phyloP scores from a whole-genome alignment of 53 echinoderm and acorn worm species.

The Paracentrotus lividus region DNA sequence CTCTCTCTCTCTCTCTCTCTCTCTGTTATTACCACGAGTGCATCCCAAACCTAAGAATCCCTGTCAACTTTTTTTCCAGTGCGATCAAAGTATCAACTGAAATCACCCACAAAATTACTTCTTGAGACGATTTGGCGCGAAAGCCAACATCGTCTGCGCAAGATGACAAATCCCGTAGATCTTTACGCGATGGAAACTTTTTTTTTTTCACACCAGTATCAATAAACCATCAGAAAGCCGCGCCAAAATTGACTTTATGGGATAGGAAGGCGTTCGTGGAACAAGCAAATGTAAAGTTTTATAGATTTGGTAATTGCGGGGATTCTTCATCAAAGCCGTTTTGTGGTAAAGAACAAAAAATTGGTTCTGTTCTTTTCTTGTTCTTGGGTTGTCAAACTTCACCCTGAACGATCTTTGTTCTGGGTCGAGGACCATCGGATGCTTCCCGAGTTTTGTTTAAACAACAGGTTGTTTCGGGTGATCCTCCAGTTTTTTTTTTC shows the following conservation, averaged over 20 bases:
- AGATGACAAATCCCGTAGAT: neutral
- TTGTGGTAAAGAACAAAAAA: slow-evolving; percentile 1
- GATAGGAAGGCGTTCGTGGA: slow-evolving; percentile 20
- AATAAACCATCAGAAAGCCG: slow-evolving; percentile 24
- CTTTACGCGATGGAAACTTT: slow-evolving; percentile 33
- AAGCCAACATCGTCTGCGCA: neutral
- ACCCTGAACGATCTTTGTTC: slow-evolving; percentile 57
- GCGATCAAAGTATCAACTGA: slow-evolving; percentile 7
- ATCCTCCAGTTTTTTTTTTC: neutral
- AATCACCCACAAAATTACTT: slow-evolving; percentile 11
- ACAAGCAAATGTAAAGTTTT: slow-evolving; percentile 56
- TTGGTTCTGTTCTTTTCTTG: neutral
- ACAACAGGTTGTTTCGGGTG: slow-evolving; percentile 6
- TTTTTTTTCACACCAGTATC: slow-evolving; percentile 18
- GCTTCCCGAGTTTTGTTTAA: slow-evolving; percentile 28
- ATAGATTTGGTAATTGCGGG: slow-evolving; percentile 51
- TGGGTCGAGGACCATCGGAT: slow-evolving; percentile 26
- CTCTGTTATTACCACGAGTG: no score
- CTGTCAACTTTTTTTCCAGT: neutral
- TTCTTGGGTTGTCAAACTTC: slow-evolving; percentile 4
- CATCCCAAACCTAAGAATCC: no score
- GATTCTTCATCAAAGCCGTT: slow-evolving; percentile 10
- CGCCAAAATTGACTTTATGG: slow-evolving; percentile 35
- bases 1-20: no score
- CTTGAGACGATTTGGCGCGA: neutral